Percentiles rank a stretch among this genome's conserved stretches.
Conservation (phyloP, 2,113 vertebrate species). For the Muscicapa adusta region DNA sequence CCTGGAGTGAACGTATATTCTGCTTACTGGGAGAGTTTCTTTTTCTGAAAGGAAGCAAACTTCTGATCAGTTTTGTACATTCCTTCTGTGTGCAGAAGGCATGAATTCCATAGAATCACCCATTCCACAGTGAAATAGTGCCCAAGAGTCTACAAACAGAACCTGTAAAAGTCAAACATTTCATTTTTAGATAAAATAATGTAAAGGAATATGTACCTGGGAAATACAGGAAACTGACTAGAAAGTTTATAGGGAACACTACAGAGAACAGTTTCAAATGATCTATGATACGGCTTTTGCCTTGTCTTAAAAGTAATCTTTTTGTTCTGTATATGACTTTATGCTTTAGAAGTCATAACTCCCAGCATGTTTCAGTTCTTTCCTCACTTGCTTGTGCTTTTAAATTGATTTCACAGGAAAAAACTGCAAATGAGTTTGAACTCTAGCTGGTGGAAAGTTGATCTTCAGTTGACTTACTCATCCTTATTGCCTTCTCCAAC, state of each 20-base stretch:
- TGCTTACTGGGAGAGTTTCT: neutral
- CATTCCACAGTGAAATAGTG: neutral
- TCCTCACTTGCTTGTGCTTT: neutral
- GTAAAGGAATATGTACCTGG: neutral
- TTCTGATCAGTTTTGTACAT: neutral
- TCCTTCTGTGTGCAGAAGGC: neutral
- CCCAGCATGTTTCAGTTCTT: neutral
- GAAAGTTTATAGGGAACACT: neutral
- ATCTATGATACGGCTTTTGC: neutral
- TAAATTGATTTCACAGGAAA: neutral
- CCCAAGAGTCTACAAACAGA: neutral
- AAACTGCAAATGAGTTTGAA: neutral
- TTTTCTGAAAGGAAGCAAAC: neutral
- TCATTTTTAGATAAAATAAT: neutral
- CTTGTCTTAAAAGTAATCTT: neutral
- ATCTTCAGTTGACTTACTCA: neutral
- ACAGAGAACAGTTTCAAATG: neutral
- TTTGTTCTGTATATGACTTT: neutral
- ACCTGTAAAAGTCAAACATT: neutral
- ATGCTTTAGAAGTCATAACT: neutral
- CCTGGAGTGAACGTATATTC: neutral
- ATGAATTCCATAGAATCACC: neutral
- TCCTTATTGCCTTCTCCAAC: neutral
- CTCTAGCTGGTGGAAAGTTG: neutral
- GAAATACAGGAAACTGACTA: neutral